Evolutionary conservation across 2,113 vertebrate species (phyloP), one percentile per base, ranked within the genome.

Genomic region (Zosterops lateralis): DNA sequence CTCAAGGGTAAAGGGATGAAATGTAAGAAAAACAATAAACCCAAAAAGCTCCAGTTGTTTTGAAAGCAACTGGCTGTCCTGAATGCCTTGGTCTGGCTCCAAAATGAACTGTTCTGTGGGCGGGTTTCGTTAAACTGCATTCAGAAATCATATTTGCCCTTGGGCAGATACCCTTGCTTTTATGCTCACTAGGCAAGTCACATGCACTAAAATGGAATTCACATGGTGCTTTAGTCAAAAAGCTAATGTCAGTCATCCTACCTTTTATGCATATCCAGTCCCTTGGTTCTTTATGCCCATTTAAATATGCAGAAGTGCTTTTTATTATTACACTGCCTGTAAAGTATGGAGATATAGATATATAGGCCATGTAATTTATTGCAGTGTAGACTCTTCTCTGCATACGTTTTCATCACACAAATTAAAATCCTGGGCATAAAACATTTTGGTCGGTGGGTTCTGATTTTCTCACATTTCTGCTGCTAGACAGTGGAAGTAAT

Each of bases 1-100:
- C 96, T 98, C 95, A 88, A 97, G 98, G 97, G 96, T 96, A 96
- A 96, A 97, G 97, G 97, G 96, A 97, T 96, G 89, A 92, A 93
- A 96, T 96, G 90, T 81, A 65, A 84, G 96, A 92, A 97, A 97
- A 97, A 97, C 93, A 97, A 92, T 96, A 93, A 97, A 95, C 96
- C 92, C 93, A 68, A 86, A 96, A 89, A 38, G 80, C 86, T 96
- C 92, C 94, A 80, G 94, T 98, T 94, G 95, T 97, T 96, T 65
- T 77, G 90, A 95, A 96, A 97, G 91, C 50, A 40, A 92, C 92
- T 96, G 94, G 95, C 95, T 96, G 84, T 97, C 96, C 96, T 81
- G 78, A 87, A 79, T 48, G 53, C 95, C 64, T 97, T 96, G 94
- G 94, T 92, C 17, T 75, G 42, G 70, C 94, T 97, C 89, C 92